Evolutionary conservation across 2,888 invertebrate species (phyloP).

Genomic region (Mythimna pallens): DNA sequence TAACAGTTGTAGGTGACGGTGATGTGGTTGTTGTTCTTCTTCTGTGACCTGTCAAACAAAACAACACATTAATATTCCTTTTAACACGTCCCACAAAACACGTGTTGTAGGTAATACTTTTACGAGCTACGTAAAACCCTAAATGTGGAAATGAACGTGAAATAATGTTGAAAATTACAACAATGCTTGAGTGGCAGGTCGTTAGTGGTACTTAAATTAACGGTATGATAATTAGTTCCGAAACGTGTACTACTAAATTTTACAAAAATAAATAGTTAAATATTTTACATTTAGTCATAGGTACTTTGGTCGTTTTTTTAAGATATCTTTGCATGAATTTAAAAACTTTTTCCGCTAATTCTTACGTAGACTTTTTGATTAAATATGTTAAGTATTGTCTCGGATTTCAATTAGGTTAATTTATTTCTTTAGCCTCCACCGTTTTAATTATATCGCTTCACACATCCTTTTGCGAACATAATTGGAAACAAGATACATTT

Average conservation of each 20-base stretch:
- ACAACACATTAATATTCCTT: background rate
- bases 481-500: slow-evolving; percentile 19
- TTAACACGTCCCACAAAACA: background rate
- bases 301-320: background rate
- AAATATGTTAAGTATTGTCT: background rate
- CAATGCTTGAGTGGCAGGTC: slow-evolving; percentile 52
- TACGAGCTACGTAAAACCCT: slow-evolving; percentile 17
- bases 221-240: slow-evolving; percentile 32
- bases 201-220: slow-evolving; percentile 34
- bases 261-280: background rate
- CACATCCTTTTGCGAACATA: background rate
- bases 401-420: slow-evolving; percentile 11
- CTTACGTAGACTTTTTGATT: background rate
- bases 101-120: slow-evolving; percentile 15
- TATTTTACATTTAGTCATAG: background rate
- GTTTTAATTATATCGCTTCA: slow-evolving; percentile 22
- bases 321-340: background rate
- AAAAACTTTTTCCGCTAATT: background rate
- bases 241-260: slow-evolving; percentile 12
- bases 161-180: slow-evolving; percentile 47
- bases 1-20: slow-evolving; percentile 78
- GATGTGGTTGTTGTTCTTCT: slow-evolving; percentile 85
- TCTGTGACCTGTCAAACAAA: slow-evolving; percentile 81
- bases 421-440: background rate
- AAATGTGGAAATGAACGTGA: slow-evolving; percentile 25